Percentiles rank a stretch among this genome's conserved stretches.
These are phyloP conservation scores for Eupithecia tripunctaria DNA, from an alignment of 2,888 invertebrate species.

Conservation along the genomic window DNA sequence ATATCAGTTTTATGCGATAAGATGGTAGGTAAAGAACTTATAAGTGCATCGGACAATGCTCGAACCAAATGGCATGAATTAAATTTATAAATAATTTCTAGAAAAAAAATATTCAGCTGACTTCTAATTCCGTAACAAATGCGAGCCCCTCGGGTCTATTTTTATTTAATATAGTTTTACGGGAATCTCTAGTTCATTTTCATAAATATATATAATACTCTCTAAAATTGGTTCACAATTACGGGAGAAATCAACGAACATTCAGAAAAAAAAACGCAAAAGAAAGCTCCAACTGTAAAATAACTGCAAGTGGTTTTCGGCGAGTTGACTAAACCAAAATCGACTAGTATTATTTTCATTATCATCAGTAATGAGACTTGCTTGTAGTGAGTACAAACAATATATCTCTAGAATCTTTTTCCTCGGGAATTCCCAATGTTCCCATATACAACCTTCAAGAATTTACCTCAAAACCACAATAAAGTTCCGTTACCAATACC, in stretches of 20 bases:
- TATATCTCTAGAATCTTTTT: too few relatives aligned
- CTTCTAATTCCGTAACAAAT: too few relatives aligned
- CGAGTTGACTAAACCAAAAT: not conserved
- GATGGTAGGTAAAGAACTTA: not conserved
- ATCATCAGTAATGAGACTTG: not conserved
- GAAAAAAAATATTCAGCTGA: too few relatives aligned
- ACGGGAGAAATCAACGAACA: too few relatives aligned
- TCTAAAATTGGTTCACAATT: too few relatives aligned
- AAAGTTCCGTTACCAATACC: conserved; percentile 19
- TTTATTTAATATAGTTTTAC: too few relatives aligned
- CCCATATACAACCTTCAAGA: not conserved
- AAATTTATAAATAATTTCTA: too few relatives aligned
- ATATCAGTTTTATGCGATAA: not conserved
- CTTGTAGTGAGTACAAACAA: not conserved
- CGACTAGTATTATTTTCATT: not conserved
- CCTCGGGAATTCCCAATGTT: not conserved
- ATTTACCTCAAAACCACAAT: not conserved
- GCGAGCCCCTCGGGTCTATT: too few relatives aligned
- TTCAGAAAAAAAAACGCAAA: not conserved
- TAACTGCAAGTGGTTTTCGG: not conserved
- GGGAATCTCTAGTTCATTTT: too few relatives aligned
- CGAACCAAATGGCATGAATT: not conserved
- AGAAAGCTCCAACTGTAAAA: too few relatives aligned
- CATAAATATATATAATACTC: too few relatives aligned
- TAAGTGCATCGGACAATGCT: not conserved